Conservation (phyloP, 2,888 invertebrate genomes). For the Masnerella sp. region DNA sequence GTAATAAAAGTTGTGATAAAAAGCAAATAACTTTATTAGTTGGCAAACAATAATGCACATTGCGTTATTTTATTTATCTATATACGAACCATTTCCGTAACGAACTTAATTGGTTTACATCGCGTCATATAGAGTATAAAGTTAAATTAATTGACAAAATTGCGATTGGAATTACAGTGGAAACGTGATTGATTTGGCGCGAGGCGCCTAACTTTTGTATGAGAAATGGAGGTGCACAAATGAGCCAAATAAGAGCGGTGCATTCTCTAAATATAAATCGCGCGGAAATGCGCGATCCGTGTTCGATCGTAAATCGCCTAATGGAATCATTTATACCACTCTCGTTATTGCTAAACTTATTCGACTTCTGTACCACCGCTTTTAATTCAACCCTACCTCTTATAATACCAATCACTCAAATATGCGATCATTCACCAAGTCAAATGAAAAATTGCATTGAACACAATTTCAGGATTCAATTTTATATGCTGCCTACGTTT, state of each 20-base stretch:
- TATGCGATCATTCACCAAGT: too few species aligned
- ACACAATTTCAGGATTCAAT: too few species aligned
- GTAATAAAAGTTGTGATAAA: neutral
- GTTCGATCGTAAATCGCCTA: slow-evolving; percentile 39
- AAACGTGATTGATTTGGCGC: neutral
- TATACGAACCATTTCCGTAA: neutral
- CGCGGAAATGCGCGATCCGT: slow-evolving; percentile 18
- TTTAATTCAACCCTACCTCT: slow-evolving; percentile 7
- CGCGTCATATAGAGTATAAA: neutral
- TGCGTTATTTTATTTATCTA: neutral
- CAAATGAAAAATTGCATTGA: too few species aligned
- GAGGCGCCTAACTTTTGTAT: slow-evolving; percentile 4
- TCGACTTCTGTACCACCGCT: slow-evolving; percentile 9
- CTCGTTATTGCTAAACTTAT: slow-evolving; percentile 24
- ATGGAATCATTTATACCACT: slow-evolving; percentile 31
- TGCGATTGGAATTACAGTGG: slow-evolving; percentile 3
- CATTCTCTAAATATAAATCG: slow-evolving; percentile 26
- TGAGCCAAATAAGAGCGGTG: slow-evolving; percentile 12
- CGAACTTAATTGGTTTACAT: slow-evolving; percentile 16
- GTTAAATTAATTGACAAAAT: slow-evolving; percentile 10
- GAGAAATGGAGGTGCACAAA: slow-evolving; percentile 3
- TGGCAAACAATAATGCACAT: neutral
- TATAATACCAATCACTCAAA: neutral
- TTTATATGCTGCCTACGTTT: too few species aligned
- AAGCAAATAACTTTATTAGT: neutral